Percentiles rank a stretch among this genome's conserved stretches.
These are phyloP conservation scores for Mixornis gularis DNA, from an alignment of 2,113 vertebrate species.

Conservation along the genomic window DNA sequence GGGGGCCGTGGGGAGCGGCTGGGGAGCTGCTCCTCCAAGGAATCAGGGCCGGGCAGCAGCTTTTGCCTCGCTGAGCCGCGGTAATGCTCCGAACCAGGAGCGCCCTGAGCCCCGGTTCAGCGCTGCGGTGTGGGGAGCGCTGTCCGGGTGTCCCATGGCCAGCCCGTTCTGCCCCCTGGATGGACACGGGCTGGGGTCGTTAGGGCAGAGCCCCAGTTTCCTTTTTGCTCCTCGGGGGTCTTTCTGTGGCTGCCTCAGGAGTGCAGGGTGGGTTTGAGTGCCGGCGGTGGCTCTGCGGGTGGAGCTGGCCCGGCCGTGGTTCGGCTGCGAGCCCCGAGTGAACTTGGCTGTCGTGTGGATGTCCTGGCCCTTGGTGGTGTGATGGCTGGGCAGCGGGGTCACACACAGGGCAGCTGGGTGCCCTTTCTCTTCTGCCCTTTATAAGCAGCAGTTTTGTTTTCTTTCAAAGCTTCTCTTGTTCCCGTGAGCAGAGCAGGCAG, in stretches of 20 bases:
- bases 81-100: rapidly evolving
- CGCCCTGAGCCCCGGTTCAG: not conserved
- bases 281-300: not conserved
- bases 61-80: not conserved
- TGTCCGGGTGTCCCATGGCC: rapidly evolving
- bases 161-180: rapidly evolving
- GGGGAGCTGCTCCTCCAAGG: not conserved
- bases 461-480: not conserved
- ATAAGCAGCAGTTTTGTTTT: not conserved
- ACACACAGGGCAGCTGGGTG: not conserved
- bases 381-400: not conserved
- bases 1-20: not conserved
- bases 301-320: not conserved
- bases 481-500: not conserved
- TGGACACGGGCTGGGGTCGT: rapidly evolving
- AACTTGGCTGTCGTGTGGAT: not conserved
- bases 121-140: rapidly evolving
- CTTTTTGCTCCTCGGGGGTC: not conserved
- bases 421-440: not conserved
- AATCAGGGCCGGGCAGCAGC: rapidly evolving
- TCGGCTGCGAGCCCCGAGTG: not conserved
- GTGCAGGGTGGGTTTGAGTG: not conserved
- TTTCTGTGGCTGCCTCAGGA: not conserved
- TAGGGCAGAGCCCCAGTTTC: rapidly evolving
- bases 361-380: rapidly evolving